Evolutionary conservation across 92 coral and sea anemone genomes (phyloP), one percentile per base, ranked within the genome.

Genomic region (Heliopora coerulea): DNA sequence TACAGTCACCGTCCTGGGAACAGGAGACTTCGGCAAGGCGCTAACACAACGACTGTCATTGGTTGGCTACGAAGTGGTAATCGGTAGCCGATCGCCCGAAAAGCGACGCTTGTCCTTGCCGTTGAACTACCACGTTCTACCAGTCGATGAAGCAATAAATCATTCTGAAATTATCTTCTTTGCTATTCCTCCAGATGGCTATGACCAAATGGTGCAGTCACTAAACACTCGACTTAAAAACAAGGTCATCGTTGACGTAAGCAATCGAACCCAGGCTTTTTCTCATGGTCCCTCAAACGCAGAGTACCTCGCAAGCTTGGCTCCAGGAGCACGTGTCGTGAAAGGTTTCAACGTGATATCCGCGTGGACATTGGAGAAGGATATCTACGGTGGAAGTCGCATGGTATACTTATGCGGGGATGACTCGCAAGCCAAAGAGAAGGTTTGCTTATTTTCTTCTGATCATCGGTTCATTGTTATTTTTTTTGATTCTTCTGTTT

Each of bases 191-290:
- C 52, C 14, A 2, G n/a, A 46, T 15, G 52, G 52, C 15, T 46
- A 46, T n/a, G 52, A 46, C 52, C 14, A 46, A 46, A 46, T 46
- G 52, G 52, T 15, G 12, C 2, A 2, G 12, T 15, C n/a, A 46
- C n/a, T 46, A 7, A 15, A n/a, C 12, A 46, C 12, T 2, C 52
- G n/a, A 6, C 17, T 46, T 15, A 46, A 15, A 9, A 46, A 46
- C 52, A 46, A 46, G 52, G 15, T 46, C 2, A n/a, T 46, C 14
- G 52, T 46, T 46, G 52, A 46, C 52, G 52, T 46, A 9, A 46
- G 52, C 52, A 46, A 46, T 46, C 52, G 52, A 6, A 46, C 52
- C 52, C 52, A 46, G 52, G 52, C 52, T 46, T 46, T n/a, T 46
- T 2, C 2, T 15, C 14, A 46, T 46, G 52, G 52, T 46, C 2